Evolutionary conservation across 1,140 invertebrate genomes (phyloP), one percentile per base, ranked within the genome.

Genomic region (Orchesella cincta): DNA sequence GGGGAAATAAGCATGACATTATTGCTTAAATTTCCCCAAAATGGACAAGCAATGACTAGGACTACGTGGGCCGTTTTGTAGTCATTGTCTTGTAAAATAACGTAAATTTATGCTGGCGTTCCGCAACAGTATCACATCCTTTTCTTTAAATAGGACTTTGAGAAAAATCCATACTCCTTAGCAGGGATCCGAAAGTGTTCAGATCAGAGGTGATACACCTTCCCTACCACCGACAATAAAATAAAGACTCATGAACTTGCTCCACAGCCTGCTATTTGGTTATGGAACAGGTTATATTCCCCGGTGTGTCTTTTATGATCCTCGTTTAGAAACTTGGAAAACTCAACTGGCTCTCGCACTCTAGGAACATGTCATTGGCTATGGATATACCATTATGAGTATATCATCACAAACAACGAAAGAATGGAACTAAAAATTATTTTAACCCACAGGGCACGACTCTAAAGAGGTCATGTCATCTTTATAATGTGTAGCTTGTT

Each of bases 251-350:
- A 57, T 26, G 26, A 57, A 57, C 8, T 14, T 57, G 54, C 14
- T 57, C n/a, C 23, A 23, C 26, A 26, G 54, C 54, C n/a, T 12
- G 23, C 8, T 8, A 12, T 57, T 57, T 26, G n/a, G 54, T n/a
- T 57, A 57, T 5, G 54, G 71, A 76, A 79, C 78, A 79, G 78
- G 78, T 79, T 79, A 67, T 34, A 73, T 75, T 76, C 78, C 78
- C 78, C 64, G 75, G 75, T 57, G 78, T 31, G 75, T 74, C 75
- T 76, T 79, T 79, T 79, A 79, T 76, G 78, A 79, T 26, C 20
- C 39, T 51, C 29, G 8, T 39, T 73, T 73, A 36, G 29, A 46
- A 46, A n/a, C 35, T 3, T 28, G 18, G 67, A 71, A 46, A 71
- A 29, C 31, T 23, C 12, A 57, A 23, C 54, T 57, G 12, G n/a